These are phyloP conservation scores for Cololabis saira DNA, from an alignment of 2,113 vertebrate species.

Conservation along the genomic window DNA sequence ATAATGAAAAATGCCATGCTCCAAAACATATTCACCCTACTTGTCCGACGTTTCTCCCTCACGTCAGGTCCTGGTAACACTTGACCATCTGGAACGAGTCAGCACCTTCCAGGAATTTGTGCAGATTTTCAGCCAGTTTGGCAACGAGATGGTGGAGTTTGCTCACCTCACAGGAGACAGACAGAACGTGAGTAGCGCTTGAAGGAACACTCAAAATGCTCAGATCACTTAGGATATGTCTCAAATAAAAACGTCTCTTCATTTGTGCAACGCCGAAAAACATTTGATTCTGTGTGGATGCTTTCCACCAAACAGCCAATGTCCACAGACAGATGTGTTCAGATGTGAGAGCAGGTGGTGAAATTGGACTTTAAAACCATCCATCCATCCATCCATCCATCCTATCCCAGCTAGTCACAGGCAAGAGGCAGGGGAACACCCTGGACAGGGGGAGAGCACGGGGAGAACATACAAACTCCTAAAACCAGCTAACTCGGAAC, in stretches of 20 bases:
- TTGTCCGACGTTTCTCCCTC: constrained; percentile 28
- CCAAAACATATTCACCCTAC: background rate
- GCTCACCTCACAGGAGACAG: constrained; percentile 98
- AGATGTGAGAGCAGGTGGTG: constrained; percentile 20
- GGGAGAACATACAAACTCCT: too few species aligned
- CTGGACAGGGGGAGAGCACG: too few species aligned
- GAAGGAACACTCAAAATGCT: constrained; percentile 4
- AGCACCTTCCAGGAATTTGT: constrained; percentile 99
- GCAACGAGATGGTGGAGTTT: constrained; percentile 99
- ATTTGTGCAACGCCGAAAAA: too few species aligned
- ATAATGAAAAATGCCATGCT: background rate
- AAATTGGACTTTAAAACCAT: constrained; percentile 30
- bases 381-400: too few species aligned
- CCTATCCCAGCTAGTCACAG: too few species aligned
- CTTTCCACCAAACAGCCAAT: constrained; percentile 23
- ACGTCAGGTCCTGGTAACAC: constrained; percentile 92
- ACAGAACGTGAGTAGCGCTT: constrained; percentile 90
- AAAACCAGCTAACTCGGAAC: constrained; percentile 12
- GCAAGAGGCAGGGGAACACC: too few species aligned
- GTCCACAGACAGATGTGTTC: constrained; percentile 15
- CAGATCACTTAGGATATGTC: background rate
- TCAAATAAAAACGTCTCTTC: background rate
- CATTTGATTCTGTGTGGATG: constrained; percentile 20
- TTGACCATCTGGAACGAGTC: constrained; percentile 95
- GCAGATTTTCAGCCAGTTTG: constrained; percentile 99